These are phyloP conservation scores for Poecilia latipinna DNA, from an alignment of 2,113 vertebrate species.

Conservation along the genomic window DNA sequence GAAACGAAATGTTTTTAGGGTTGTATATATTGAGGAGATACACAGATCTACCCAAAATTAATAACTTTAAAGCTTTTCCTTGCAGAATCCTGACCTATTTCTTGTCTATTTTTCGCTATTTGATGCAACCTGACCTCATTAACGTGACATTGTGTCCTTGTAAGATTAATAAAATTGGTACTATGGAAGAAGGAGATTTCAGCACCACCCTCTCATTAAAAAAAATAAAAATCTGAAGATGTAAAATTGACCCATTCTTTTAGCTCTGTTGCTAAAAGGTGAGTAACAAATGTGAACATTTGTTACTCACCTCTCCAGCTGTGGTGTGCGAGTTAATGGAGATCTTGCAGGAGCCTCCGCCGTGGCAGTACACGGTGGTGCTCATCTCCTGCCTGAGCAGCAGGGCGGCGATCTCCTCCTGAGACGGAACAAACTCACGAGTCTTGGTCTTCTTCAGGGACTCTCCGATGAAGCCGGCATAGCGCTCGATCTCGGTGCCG, in stretches of 20 bases:
- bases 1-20: neutral
- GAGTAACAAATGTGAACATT: too few species aligned
- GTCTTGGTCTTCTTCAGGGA: constrained; percentile 91
- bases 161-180: too few species aligned
- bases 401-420: constrained; percentile 91
- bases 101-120: neutral
- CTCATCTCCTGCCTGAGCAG: constrained; percentile 91
- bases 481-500: constrained; percentile 87
- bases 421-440: constrained; percentile 91
- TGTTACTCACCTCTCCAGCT: constrained; percentile 85
- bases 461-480: constrained; percentile 87
- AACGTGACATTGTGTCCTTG: too few species aligned
- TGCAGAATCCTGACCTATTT: neutral
- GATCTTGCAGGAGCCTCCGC: constrained; percentile 94
- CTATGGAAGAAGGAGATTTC: too few species aligned
- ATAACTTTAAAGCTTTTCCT: neutral
- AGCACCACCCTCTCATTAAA: too few species aligned
- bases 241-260: too few species aligned
- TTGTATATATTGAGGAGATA: neutral
- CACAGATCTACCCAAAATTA: too few species aligned
- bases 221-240: too few species aligned
- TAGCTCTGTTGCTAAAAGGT: neutral
- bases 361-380: constrained; percentile 92
- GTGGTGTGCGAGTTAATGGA: constrained; percentile 95
- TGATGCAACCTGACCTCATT: too few species aligned